Base-by-base conservation (phyloP, 2,888 invertebrate species). In the Nebria brevicollis region DNA sequence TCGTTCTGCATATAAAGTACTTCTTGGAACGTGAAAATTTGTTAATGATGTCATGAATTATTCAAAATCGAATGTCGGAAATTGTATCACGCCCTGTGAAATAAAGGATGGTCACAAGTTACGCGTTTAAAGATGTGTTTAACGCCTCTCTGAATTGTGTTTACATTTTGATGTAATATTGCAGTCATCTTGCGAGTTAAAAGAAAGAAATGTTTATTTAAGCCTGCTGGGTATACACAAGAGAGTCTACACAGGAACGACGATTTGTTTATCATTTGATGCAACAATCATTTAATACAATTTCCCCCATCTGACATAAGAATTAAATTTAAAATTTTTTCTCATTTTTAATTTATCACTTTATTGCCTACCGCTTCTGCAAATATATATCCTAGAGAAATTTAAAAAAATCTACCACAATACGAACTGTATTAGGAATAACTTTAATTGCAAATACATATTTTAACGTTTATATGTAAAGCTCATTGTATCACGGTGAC, bases 21-120 rank as follows among this genome's bases (percentile, higher is more conserved):
- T 83, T 83, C 84, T 83, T 84, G 84, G 84, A 84, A 84, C 84
- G 85, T 84, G 84, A 84, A 85, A 85, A 85, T 85, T 85, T 84
- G 84, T 84, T 85, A 85, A 85, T 84, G 85, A 84, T 84, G 84
- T 84, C 84, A 85, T 85, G 85, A 85, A 85, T 85, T 85, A 85
- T 85, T 85, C 85, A 85, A 84, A 82, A 66, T 82, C 82, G 83
- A 83, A 83, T 84, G 83, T 83, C 83, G 81, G 82, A 84, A 85
- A 72, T 81, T 81, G 75, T 81, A 80, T 80, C 75, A 72, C 66
- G 72, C 77, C 76, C 41, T 5, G 2, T 68, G 65, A 81, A 77
- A 70, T 80, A 80, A 75, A 70, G 64, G 66, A 25, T 72, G 34
- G 72, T n/a, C 65, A 20, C 78, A 78, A 64, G 25, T 65, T 78